A percentile compares a stretch with the other conserved stretches of the same genome.
These are phyloP conservation scores for Cataglyphis hispanica DNA, from an alignment of 1,140 invertebrate species.

Conservation along the genomic window DNA sequence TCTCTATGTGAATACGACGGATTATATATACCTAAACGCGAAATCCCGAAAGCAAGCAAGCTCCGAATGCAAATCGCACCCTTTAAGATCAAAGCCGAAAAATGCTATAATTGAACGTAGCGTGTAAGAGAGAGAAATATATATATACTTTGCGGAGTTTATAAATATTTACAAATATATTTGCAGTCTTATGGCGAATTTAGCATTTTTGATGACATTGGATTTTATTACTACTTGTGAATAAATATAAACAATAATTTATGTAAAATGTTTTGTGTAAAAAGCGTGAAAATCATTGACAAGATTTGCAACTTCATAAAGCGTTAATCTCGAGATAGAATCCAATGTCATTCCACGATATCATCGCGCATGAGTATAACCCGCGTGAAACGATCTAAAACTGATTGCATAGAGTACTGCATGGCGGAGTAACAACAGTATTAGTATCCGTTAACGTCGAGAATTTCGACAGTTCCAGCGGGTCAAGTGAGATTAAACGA, in stretches of 20 bases:
- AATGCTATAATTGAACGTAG: neutral
- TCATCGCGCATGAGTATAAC: slow-evolving; percentile 49
- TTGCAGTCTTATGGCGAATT: neutral
- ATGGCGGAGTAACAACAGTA: slow-evolving; percentile 28
- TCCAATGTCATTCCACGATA: slow-evolving; percentile 30
- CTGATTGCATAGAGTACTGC: slow-evolving; percentile 46
- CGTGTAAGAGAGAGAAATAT: neutral
- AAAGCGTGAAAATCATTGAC: neutral
- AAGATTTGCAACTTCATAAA: slow-evolving; percentile 33
- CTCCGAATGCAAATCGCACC: slow-evolving; percentile 17
- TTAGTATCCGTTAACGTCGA: slow-evolving; percentile 57
- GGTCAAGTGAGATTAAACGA: slow-evolving; percentile 73
- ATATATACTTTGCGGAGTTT: no score
- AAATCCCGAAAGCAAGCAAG: neutral
- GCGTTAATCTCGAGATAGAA: slow-evolving; percentile 10
- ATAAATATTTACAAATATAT: neutral
- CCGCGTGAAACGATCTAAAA: slow-evolving; percentile 48
- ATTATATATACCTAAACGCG: neutral
- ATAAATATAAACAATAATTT: neutral
- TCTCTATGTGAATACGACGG: neutral
- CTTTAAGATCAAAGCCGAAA: slow-evolving; percentile 35
- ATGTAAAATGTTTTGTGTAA: no score
- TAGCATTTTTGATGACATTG: no score
- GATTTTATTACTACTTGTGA: neutral
- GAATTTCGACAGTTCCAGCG: slow-evolving; percentile 62